Evolutionary conservation across 2,797 vertebrate genomes (phyloP).

Genomic region (Phalloptychus januarius): DNA sequence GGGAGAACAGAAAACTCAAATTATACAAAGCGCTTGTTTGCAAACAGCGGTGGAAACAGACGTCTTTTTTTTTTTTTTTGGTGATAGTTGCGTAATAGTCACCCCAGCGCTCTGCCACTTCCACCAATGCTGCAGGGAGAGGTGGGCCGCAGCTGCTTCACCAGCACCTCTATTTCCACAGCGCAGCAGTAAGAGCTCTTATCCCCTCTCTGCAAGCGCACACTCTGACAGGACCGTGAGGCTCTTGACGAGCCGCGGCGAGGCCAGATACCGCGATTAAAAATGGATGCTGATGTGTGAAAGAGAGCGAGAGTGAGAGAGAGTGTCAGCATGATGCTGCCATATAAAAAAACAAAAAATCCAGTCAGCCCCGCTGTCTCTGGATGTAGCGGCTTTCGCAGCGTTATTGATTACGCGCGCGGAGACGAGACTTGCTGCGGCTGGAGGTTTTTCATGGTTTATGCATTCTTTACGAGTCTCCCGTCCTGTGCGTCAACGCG

Average conservation of each 20-base stretch:
- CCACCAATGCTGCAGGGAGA: slow-evolving; percentile 73
- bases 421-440: slow-evolving; percentile 35
- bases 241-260: slow-evolving; percentile 71
- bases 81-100: slow-evolving; percentile 72
- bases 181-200: slow-evolving; percentile 73
- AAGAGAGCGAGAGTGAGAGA: slow-evolving; percentile 37
- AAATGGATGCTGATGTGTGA: slow-evolving; percentile 71
- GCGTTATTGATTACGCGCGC: slow-evolving; percentile 67
- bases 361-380: slow-evolving; percentile 45
- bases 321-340: slow-evolving; percentile 65
- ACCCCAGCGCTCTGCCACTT: slow-evolving; percentile 60
- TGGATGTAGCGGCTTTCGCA: slow-evolving; percentile 45
- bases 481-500: slow-evolving; percentile 49
- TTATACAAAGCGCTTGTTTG: slow-evolving; percentile 46
- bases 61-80: slow-evolving; percentile 46
- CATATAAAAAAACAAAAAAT: slow-evolving; percentile 12
- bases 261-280: slow-evolving; percentile 74
- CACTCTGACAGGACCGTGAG: slow-evolving; percentile 73
- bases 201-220: slow-evolving; percentile 69
- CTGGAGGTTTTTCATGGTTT: slow-evolving; percentile 56
- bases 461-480: slow-evolving; percentile 52
- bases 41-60: slow-evolving; percentile 53
- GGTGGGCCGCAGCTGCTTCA: slow-evolving; percentile 73
- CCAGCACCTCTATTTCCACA: slow-evolving; percentile 75
- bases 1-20: slow-evolving; percentile 39